Evolutionary conservation across 2,797 vertebrate genomes (phyloP).

Genomic region (Knipowitschia caucasica): DNA sequence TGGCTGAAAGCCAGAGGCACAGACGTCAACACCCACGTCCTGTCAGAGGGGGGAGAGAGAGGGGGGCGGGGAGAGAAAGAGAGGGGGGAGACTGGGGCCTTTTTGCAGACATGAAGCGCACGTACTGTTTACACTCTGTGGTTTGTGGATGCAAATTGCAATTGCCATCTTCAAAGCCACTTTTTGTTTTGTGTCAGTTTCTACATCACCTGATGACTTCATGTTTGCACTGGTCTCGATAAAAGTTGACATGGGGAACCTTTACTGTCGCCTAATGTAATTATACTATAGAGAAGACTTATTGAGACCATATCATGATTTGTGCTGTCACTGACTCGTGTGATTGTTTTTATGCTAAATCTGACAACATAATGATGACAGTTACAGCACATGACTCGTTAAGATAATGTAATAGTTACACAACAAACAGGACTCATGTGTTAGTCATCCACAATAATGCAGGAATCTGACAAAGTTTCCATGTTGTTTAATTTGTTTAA

Average conservation of each 20-base stretch:
- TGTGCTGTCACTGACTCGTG: no score
- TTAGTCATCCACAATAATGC: no score
- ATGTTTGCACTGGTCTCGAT: no score
- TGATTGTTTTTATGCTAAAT: no score
- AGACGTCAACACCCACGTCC: slow-evolving; percentile 60
- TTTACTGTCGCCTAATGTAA: no score
- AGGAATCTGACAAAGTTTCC: slow-evolving; percentile 66
- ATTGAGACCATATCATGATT: no score
- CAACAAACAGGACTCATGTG: no score
- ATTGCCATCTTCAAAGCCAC: neutral
- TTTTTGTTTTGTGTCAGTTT: neutral
- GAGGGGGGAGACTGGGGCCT: neutral
- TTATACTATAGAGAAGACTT: no score
- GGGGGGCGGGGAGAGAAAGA: neutral
- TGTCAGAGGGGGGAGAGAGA: slow-evolving; percentile 10
- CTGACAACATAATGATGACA: no score
- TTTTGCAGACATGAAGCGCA: slow-evolving; percentile 28
- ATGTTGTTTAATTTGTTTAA: slow-evolving; percentile 69
- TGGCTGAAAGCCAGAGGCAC: slow-evolving; percentile 49
- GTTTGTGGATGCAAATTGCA: neutral
- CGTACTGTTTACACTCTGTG: slow-evolving; percentile 20
- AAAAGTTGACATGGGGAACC: no score
- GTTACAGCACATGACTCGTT: no score
- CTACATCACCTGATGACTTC: neutral
- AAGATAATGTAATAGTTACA: no score